Evolutionary conservation across 2,113 vertebrate genomes (phyloP).

Genomic region (Osmerus eperlanus): DNA sequence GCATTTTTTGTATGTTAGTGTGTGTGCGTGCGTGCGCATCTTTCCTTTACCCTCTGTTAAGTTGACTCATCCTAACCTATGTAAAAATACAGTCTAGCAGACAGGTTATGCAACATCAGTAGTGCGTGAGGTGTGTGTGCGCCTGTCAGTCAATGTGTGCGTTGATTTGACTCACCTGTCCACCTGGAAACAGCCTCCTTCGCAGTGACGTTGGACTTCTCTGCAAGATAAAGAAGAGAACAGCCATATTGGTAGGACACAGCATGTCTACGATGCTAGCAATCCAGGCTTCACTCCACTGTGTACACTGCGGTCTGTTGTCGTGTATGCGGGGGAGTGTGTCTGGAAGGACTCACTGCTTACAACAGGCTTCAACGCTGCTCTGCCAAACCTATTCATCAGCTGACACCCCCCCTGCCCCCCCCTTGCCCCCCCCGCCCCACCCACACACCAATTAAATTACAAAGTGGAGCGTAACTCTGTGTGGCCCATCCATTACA

Average conservation of each 20-base stretch:
- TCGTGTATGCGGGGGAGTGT: not conserved
- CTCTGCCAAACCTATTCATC: not conserved
- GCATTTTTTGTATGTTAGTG: not conserved
- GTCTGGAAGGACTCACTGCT: not conserved
- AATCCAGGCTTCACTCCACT: not conserved
- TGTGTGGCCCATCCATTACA: conserved; percentile 1
- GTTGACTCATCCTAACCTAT: conserved; percentile 8
- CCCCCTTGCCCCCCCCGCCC: not conserved
- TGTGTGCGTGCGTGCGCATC: not conserved
- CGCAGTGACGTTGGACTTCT: conserved; percentile 81
- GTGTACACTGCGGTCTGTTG: not conserved
- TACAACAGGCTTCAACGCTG: not conserved
- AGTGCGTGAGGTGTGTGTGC: not conserved
- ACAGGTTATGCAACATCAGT: not conserved
- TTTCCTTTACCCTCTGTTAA: not conserved
- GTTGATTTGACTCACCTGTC: conserved; percentile 81
- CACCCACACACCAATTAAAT: not conserved
- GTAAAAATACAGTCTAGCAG: not conserved
- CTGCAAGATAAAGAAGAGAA: conserved; percentile 64
- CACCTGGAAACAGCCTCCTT: conserved; percentile 94
- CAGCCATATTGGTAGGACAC: not conserved
- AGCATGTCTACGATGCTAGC: not conserved
- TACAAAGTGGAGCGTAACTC: not conserved
- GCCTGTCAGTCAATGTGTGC: conserved; percentile 1
- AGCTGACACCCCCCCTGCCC: not conserved